Evolutionary conservation across 2,888 invertebrate genomes (phyloP).

Genomic region (Branchellion lobata): DNA sequence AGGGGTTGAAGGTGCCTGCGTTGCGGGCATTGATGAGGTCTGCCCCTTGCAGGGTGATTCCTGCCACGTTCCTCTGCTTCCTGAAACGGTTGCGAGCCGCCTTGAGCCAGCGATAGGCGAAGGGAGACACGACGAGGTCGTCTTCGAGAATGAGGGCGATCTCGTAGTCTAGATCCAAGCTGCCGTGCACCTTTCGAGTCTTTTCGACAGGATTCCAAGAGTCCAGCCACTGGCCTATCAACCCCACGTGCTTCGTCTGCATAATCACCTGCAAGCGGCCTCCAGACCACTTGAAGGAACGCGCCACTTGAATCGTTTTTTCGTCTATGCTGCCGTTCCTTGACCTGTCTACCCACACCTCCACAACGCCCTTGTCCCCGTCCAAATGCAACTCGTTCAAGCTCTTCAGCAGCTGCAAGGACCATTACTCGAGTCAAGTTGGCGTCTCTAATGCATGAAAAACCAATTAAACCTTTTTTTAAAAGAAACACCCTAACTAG

Average conservation of each 20-base stretch:
- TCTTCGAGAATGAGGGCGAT: conserved; percentile 56
- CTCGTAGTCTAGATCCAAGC: conserved; percentile 52
- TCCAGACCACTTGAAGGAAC: conserved; percentile 49
- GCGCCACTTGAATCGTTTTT: conserved; percentile 47
- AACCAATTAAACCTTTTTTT: no score
- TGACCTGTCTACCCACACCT: conserved; percentile 53
- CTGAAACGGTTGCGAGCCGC: conserved; percentile 36
- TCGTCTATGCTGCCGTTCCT: conserved; percentile 46
- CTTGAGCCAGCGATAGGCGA: conserved; percentile 48
- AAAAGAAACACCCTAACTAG: no score
- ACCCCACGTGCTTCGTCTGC: conserved; percentile 50
- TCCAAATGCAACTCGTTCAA: conserved; percentile 49
- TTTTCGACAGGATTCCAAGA: conserved; percentile 53
- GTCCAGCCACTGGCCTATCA: conserved; percentile 53
- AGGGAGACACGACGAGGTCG: conserved; percentile 52
- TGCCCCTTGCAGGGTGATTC: conserved; percentile 47
- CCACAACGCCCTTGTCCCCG: conserved; percentile 49
- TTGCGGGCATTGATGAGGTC: conserved; percentile 50
- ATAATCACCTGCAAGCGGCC: conserved; percentile 50
- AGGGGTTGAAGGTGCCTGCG: conserved; percentile 44
- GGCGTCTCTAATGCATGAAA: no score
- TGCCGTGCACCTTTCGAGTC: neutral
- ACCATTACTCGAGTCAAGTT: no score
- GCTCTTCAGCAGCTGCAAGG: conserved; percentile 48
- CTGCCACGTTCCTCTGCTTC: conserved; percentile 38